phyloP scores from a whole-genome alignment of 2,888 invertebrate species.

The Drosophila demipolita region DNA sequence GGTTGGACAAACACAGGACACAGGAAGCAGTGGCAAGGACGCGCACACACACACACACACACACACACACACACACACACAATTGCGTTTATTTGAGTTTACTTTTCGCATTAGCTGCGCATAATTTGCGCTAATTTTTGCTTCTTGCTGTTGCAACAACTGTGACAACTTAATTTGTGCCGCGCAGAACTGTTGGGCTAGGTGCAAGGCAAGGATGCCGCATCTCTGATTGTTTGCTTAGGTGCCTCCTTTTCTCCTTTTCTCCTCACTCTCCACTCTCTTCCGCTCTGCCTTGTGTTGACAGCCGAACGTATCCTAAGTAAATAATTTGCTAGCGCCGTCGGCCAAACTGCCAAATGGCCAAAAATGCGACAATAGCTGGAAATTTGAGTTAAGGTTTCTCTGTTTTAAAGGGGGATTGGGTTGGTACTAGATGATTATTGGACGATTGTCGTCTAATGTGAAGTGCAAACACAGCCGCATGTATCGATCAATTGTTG shows the following conservation, averaged over 20 bases:
- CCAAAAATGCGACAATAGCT: slow-evolving; percentile 45
- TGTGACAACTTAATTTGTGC: slow-evolving; percentile 63
- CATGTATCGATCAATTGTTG: slow-evolving; percentile 54
- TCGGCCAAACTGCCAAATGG: slow-evolving; percentile 80
- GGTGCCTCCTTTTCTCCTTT: slow-evolving; percentile 26
- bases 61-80: neutral
- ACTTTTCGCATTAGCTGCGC: slow-evolving; percentile 70
- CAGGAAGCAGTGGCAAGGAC: slow-evolving; percentile 27
- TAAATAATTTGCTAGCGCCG: slow-evolving; percentile 74
- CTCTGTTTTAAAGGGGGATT: neutral
- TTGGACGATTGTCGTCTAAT: slow-evolving; percentile 69
- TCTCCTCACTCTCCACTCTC: too few relatives aligned
- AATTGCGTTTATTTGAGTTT: slow-evolving; percentile 60
- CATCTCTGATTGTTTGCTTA: slow-evolving; percentile 44
- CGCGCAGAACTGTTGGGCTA: slow-evolving; percentile 8
- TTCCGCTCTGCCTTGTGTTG: slow-evolving; percentile 25
- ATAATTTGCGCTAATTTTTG: slow-evolving; percentile 81
- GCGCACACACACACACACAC: neutral
- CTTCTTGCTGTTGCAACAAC: slow-evolving; percentile 1
- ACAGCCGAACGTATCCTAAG: slow-evolving; percentile 59
- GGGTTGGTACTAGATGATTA: slow-evolving; percentile 2
- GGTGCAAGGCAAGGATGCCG: slow-evolving; percentile 16
- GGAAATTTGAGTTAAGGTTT: slow-evolving; percentile 2
- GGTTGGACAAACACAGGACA: slow-evolving; percentile 21
- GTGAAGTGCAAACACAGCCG: slow-evolving; percentile 83